A percentile compares a stretch with the other conserved stretches of the same genome.
phyloP scores from a whole-genome alignment of 2,888 invertebrate genomes.

The Nemotelus pantherinus region DNA sequence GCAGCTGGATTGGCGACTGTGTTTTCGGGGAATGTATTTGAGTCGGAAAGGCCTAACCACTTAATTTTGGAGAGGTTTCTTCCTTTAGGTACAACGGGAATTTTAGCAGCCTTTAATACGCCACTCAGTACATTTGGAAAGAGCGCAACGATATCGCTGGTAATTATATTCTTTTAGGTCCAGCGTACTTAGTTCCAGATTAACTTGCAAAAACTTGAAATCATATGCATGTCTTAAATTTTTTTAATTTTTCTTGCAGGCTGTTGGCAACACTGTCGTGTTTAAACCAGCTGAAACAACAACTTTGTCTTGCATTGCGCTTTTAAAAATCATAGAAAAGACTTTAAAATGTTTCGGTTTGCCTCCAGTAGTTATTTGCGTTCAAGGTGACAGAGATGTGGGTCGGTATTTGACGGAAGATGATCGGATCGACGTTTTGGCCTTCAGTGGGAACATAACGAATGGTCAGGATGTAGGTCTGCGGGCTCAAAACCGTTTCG shows the following conservation, averaged over 20 bases:
- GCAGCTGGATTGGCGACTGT: conserved; percentile 24
- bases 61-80: conserved; percentile 27
- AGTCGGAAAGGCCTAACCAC: conserved; percentile 26
- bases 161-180: not conserved
- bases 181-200: not conserved
- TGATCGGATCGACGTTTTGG: conserved; percentile 12
- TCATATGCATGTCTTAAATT: not conserved
- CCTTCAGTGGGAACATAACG: conserved; percentile 1
- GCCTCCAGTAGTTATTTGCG: not conserved
- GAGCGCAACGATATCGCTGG: conserved; percentile 35
- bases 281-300: conserved; percentile 26
- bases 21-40: conserved; percentile 21
- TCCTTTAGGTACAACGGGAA: conserved; percentile 12
- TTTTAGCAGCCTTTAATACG: conserved; percentile 19
- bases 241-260: conserved; percentile 1
- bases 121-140: conserved; percentile 27
- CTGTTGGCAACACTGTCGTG: conserved; percentile 30
- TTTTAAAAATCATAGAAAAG: conserved; percentile 19
- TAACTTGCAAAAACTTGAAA: not conserved
- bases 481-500: conserved; percentile 30
- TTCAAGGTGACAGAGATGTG: conserved; percentile 1
- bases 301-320: conserved; percentile 11
- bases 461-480: conserved; percentile 32
- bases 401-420: conserved; percentile 13
- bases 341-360: not conserved